These are phyloP conservation scores for Cyanoramphus novaezelandiae DNA, from an alignment of 2,113 vertebrate genomes.

Conservation along the genomic window DNA sequence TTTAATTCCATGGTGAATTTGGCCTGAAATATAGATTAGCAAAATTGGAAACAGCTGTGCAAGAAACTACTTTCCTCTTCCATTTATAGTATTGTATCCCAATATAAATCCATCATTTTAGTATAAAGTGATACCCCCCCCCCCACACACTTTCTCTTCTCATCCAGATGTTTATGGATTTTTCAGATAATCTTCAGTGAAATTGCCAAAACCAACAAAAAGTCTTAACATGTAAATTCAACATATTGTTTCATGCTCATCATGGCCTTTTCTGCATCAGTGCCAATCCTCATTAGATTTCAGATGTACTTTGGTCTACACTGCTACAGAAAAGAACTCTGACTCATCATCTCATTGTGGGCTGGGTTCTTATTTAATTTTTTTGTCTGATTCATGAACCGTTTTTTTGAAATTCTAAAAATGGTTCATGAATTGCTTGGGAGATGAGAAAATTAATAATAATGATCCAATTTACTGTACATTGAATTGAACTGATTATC, in stretches of 20 bases:
- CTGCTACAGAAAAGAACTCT: conserved; percentile 76
- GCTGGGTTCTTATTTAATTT: conserved; percentile 75
- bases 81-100: conserved; percentile 83
- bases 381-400: conserved; percentile 83
- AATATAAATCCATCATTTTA: conserved; percentile 82
- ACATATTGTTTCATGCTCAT: conserved; percentile 83
- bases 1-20: conserved; percentile 77
- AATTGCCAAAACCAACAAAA: conserved; percentile 83
- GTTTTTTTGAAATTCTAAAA: conserved; percentile 80
- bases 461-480: conserved; percentile 81
- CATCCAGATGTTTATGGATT: conserved; percentile 83
- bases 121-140: conserved; percentile 68
- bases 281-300: conserved; percentile 80
- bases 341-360: conserved; percentile 82
- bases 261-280: conserved; percentile 81
- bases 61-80: conserved; percentile 81
- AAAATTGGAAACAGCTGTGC: conserved; percentile 86
- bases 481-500: conserved; percentile 81
- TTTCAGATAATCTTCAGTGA: conserved; percentile 80
- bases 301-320: conserved; percentile 79
- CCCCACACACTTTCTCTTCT: conserved; percentile 60
- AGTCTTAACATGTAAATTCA: conserved; percentile 83
- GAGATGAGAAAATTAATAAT: conserved; percentile 84
- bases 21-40: conserved; percentile 80
- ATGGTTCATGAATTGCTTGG: conserved; percentile 79